These are phyloP conservation scores for Drosophila chauvacae DNA, from an alignment of 1,140 invertebrate genomes.

Conservation along the genomic window DNA sequence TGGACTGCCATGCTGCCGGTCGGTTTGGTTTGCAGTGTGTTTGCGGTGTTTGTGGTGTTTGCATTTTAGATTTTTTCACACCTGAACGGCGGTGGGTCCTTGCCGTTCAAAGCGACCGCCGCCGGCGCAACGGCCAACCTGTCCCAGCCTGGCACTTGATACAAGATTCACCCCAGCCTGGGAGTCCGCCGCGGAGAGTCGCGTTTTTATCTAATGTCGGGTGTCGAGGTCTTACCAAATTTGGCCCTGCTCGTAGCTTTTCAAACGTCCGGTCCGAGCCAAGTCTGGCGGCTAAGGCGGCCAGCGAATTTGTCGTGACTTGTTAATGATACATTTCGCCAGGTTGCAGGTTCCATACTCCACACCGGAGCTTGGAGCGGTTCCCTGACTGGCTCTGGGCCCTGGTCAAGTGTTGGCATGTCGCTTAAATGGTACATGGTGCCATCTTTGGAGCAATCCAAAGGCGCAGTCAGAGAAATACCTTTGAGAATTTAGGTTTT, in stretches of 20 bases:
- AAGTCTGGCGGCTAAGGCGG: constrained; percentile 4
- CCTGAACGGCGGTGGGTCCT: constrained; percentile 72
- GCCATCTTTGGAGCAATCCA: constrained; percentile 66
- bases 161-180: constrained; percentile 32
- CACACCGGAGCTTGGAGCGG: not conserved
- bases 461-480: constrained; percentile 13
- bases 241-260: constrained; percentile 68
- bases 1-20: constrained; percentile 47
- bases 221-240: constrained; percentile 67
- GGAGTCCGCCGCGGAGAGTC: constrained; percentile 9
- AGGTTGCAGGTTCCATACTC: constrained; percentile 7
- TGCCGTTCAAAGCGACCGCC: constrained; percentile 73
- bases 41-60: constrained; percentile 71
- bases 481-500: not conserved
- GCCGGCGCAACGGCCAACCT: constrained; percentile 64
- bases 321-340: constrained; percentile 79
- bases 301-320: constrained; percentile 79
- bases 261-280: constrained; percentile 59
- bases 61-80: constrained; percentile 83
- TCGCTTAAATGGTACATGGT: constrained; percentile 79
- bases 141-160: constrained; percentile 72
- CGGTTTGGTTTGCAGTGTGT: constrained; percentile 9
- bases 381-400: constrained; percentile 29
- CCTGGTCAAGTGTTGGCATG: constrained; percentile 80
- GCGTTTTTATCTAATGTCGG: constrained; percentile 79